Conservation (phyloP, 2,888 invertebrate species). For the Molanna angustata region DNA sequence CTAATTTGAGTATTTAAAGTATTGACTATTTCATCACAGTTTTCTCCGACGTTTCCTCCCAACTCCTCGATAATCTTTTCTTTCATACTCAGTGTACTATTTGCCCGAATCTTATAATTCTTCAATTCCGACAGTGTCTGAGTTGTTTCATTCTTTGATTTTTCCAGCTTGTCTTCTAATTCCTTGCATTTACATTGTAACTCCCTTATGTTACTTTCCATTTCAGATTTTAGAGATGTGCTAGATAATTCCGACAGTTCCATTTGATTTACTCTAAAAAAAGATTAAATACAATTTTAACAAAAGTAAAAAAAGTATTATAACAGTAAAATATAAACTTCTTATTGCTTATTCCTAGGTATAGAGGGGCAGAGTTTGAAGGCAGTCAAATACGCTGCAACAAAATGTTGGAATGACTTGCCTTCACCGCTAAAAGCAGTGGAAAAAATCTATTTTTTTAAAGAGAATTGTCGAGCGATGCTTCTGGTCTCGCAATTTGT, state of each 20-base stretch:
- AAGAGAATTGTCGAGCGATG: too few species aligned
- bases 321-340: too few species aligned
- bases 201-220: conserved; percentile 42
- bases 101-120: conserved; percentile 76
- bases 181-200: conserved; percentile 47
- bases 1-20: conserved; percentile 59
- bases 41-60: conserved; percentile 38
- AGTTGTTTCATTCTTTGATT: conserved; percentile 47
- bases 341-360: too few species aligned
- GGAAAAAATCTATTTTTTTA: too few species aligned
- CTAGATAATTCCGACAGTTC: conserved; percentile 21
- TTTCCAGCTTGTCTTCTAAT: conserved; percentile 48
- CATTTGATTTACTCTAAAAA: conserved; percentile 23
- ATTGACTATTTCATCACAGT: conserved; percentile 37
- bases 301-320: too few species aligned
- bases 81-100: conserved; percentile 72
- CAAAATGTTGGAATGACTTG: too few species aligned
- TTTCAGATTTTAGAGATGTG: conserved; percentile 21
- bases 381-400: too few species aligned
- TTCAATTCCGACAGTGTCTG: conserved; percentile 59
- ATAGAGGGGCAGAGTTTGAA: too few species aligned
- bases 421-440: too few species aligned
- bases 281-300: neutral
- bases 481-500: too few species aligned
- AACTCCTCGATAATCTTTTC: conserved; percentile 68